Conservation (phyloP, 1,140 invertebrate species). For the Ladona fulva region DNA sequence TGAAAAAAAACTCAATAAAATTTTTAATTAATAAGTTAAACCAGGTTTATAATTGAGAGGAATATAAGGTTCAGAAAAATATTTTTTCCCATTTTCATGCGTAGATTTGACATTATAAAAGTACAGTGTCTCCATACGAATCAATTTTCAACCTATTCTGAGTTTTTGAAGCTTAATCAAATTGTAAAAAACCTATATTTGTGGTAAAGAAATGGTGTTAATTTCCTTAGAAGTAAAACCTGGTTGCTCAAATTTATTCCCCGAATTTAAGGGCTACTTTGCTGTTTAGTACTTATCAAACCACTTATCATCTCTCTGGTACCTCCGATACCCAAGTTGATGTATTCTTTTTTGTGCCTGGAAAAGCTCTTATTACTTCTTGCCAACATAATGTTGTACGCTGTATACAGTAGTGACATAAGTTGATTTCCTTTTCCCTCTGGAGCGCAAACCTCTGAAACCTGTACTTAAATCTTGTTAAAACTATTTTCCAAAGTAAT, state of each 20-base stretch:
- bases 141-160: too few species aligned
- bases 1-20: too few species aligned
- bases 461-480: neutral
- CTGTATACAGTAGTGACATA: neutral
- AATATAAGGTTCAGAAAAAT: too few species aligned
- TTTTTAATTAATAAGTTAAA: too few species aligned
- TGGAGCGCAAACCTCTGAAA: neutral
- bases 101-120: too few species aligned
- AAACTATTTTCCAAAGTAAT: conserved; percentile 1
- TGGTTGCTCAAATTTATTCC: neutral
- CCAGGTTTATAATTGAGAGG: too few species aligned
- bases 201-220: neutral
- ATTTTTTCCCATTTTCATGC: too few species aligned
- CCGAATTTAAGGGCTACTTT: neutral
- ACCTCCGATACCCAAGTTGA: neutral
- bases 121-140: too few species aligned
- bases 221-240: neutral
- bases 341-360: neutral
- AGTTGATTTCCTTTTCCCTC: neutral
- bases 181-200: too few species aligned
- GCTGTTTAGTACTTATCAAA: neutral
- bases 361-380: neutral
- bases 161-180: too few species aligned
- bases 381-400: too few species aligned
- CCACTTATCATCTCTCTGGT: neutral